These are phyloP conservation scores for Rhynchotus rufescens DNA, from an alignment of 2,797 vertebrate genomes.

Conservation along the genomic window DNA sequence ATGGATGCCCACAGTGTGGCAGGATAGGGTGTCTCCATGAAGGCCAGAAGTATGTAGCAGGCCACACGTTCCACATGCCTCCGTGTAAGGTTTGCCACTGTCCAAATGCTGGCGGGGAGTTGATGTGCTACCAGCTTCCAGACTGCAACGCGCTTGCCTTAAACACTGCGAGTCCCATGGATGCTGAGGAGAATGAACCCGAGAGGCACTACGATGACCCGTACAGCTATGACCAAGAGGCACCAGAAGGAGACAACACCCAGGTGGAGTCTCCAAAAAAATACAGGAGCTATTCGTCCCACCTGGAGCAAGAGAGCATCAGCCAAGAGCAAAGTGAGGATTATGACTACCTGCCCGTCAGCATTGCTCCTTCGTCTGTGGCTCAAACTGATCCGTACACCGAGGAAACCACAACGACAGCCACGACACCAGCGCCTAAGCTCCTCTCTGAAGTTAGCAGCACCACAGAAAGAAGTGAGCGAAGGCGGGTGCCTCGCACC, in stretches of 20 bases:
- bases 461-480: conserved; percentile 29
- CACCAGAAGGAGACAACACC: conserved; percentile 64
- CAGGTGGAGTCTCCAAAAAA: conserved; percentile 65
- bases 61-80: conserved; percentile 90
- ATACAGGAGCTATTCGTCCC: conserved; percentile 37
- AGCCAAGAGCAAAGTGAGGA: conserved; percentile 76
- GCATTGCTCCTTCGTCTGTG: conserved; percentile 11
- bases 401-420: not conserved
- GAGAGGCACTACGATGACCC: conserved; percentile 77
- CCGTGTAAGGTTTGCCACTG: conserved; percentile 93
- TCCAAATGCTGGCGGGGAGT: conserved; percentile 87
- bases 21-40: conserved; percentile 87
- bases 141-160: conserved; percentile 76
- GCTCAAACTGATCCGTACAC: conserved; percentile 16
- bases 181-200: conserved; percentile 70
- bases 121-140: conserved; percentile 92
- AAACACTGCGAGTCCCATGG: conserved; percentile 72
- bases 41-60: conserved; percentile 88
- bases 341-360: conserved; percentile 76
- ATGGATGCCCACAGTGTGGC: conserved; percentile 90
- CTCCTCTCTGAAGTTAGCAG: conserved; percentile 24
- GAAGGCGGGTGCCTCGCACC: not conserved
- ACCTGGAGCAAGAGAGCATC: conserved; percentile 60
- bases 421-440: conserved; percentile 31
- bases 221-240: conserved; percentile 84